Evolutionary conservation across 2,113 vertebrate species (phyloP).

Genomic region (Sander vitreus): DNA sequence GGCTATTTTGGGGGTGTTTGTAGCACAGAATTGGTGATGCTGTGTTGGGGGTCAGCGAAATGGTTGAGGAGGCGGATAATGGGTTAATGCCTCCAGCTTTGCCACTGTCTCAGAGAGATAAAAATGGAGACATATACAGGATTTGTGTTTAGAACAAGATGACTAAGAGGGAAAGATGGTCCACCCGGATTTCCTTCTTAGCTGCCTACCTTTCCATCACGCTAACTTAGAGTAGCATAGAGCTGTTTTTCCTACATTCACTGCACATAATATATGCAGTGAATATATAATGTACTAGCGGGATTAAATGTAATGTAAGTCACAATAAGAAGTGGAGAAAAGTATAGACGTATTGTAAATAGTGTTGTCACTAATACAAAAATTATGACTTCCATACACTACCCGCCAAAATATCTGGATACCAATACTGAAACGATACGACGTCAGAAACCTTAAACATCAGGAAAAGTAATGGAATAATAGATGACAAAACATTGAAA

Average conservation of each 20-base stretch:
- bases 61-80: neutral
- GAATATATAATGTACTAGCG: constrained; percentile 5
- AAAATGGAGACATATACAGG: neutral
- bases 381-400: no score
- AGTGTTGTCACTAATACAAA: no score
- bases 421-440: no score
- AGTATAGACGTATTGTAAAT: neutral
- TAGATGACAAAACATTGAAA: no score
- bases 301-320: neutral
- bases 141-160: constrained; percentile 1
- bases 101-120: constrained; percentile 3
- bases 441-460: no score
- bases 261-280: neutral
- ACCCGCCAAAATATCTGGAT: no score
- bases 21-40: constrained; percentile 6
- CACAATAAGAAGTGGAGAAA: neutral
- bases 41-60: constrained; percentile 24
- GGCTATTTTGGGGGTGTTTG: constrained; percentile 33
- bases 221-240: neutral
- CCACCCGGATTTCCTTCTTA: neutral
- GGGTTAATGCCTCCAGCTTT: constrained; percentile 28
- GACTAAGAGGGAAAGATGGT: neutral
- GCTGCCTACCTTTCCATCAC: neutral
- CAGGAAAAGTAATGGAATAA: no score
- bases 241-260: constrained; percentile 21